Percentiles rank a stretch among this genome's conserved stretches.
phyloP scores from a whole-genome alignment of 2,888 invertebrate species.

The Chaetogeoica ovagalla region DNA sequence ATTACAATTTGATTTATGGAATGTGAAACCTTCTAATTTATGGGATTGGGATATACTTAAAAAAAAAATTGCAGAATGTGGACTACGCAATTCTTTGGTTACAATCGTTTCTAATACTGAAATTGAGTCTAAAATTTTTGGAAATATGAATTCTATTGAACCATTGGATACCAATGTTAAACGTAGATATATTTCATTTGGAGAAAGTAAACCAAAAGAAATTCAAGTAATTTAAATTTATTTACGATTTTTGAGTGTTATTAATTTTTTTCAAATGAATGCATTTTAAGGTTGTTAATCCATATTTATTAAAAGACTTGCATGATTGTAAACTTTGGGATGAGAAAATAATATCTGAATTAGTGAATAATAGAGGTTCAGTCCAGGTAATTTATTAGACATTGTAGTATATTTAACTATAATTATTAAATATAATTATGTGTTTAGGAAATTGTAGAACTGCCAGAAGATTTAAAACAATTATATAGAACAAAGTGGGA shows the following conservation, averaged over 20 bases:
- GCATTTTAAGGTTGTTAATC: slow-evolving; percentile 80
- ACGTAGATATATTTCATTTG: slow-evolving; percentile 83
- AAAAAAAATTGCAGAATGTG: slow-evolving; percentile 81
- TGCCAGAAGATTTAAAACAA: slow-evolving; percentile 81
- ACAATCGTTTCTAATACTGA: slow-evolving; percentile 98
- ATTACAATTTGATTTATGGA: slow-evolving; percentile 98
- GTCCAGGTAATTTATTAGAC: slow-evolving; percentile 70
- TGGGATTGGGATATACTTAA: slow-evolving; percentile 91
- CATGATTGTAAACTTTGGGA: slow-evolving; percentile 90
- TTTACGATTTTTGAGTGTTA: background rate
- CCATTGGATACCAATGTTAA: slow-evolving; percentile 98
- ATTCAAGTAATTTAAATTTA: slow-evolving; percentile 6
- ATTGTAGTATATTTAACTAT: background rate
- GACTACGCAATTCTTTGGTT: slow-evolving; percentile 88
- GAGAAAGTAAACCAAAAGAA: slow-evolving; percentile 70
- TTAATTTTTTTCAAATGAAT: slow-evolving; percentile 49
- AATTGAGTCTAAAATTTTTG: slow-evolving; percentile 97
- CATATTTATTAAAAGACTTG: slow-evolving; percentile 89
- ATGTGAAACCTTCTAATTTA: slow-evolving; percentile 78
- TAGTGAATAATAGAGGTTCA: slow-evolving; percentile 89
- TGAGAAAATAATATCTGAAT: slow-evolving; percentile 91
- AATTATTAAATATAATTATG: slow-evolving; percentile 20
- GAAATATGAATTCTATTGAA: slow-evolving; percentile 97
- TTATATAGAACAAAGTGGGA: slow-evolving; percentile 98
- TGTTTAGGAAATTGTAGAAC: slow-evolving; percentile 72